Evolutionary conservation across 2,113 vertebrate genomes (phyloP).

Genomic region (Pomatorhinus ruficollis): DNA sequence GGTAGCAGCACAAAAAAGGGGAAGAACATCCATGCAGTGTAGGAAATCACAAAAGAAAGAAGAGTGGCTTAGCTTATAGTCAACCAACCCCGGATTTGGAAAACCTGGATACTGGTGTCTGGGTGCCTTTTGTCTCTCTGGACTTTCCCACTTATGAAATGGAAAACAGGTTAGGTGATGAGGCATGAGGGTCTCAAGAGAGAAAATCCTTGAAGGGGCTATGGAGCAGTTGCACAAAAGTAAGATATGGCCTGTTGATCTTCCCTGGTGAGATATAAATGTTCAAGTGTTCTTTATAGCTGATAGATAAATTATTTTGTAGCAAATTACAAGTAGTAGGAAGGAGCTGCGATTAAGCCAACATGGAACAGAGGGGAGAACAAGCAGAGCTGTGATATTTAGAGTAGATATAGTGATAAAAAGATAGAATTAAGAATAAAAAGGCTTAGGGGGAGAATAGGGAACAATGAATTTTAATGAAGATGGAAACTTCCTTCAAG

Average conservation of each 20-base stretch:
- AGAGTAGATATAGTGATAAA: neutral
- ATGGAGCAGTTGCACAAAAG: neutral
- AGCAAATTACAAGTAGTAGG: neutral
- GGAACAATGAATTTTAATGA: slow-evolving; percentile 31
- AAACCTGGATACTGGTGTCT: neutral
- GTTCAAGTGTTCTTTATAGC: neutral
- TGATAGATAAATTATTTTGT: neutral
- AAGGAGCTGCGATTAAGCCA: neutral
- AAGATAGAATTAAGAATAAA: neutral
- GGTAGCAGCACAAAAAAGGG: neutral
- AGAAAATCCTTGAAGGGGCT: neutral
- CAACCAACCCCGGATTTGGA: neutral
- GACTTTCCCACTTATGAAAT: neutral
- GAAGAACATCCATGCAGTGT: neutral
- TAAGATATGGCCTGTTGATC: neutral
- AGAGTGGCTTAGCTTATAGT: neutral
- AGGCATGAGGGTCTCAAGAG: neutral
- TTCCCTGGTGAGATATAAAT: neutral
- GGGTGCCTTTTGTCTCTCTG: neutral
- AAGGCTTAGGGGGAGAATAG: neutral
- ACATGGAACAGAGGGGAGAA: neutral
- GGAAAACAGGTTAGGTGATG: neutral
- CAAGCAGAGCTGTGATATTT: neutral
- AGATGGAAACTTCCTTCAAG: neutral
- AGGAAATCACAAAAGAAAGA: slow-evolving; percentile 5